phyloP scores from a whole-genome alignment of 2,113 vertebrate genomes.

The Toxostoma redivivum region DNA sequence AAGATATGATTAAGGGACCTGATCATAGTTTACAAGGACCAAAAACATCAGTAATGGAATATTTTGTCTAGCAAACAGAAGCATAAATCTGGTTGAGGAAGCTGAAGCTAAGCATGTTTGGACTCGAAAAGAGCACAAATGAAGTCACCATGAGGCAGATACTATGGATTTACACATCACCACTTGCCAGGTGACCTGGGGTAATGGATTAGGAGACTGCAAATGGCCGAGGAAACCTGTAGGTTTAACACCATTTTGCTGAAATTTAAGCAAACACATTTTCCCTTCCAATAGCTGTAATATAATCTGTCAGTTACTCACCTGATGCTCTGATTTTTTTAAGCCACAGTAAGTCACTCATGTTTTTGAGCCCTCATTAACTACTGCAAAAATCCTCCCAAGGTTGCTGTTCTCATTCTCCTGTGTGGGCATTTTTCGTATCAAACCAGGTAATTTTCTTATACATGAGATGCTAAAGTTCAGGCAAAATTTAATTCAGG shows the following conservation, averaged over 20 bases:
- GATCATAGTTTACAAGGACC: neutral
- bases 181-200: neutral
- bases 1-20: neutral
- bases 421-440: neutral
- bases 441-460: slow-evolving; percentile 2
- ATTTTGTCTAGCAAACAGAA: slow-evolving; percentile 15
- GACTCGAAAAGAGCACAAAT: neutral
- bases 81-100: neutral
- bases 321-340: neutral
- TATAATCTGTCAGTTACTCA: neutral
- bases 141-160: neutral
- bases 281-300: neutral
- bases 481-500: slow-evolving; percentile 7
- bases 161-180: neutral
- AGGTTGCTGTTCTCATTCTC: neutral
- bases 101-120: neutral
- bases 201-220: neutral
- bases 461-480: neutral
- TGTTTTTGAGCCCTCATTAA: slow-evolving; percentile 6
- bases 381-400: neutral
- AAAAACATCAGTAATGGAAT: neutral
- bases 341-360: neutral
- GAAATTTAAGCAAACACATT: slow-evolving; percentile 23
- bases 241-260: neutral
- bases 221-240: slow-evolving; percentile 18